Percentiles rank a stretch among this genome's conserved stretches.
phyloP scores from a whole-genome alignment of 2,888 invertebrate genomes.

The Rhagophthalmus giganteus region DNA sequence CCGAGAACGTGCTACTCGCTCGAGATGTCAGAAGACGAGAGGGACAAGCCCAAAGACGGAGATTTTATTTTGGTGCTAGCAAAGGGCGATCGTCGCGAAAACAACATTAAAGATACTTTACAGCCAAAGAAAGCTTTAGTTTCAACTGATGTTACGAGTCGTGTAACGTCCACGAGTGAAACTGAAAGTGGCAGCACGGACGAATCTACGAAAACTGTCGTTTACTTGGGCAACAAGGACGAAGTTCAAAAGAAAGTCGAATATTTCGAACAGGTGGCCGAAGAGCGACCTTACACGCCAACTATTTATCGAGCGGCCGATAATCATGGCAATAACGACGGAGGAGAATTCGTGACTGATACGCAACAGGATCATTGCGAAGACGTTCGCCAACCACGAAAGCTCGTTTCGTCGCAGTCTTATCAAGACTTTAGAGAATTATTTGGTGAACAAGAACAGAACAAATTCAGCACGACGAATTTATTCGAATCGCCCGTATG shows the following conservation, averaged over 20 bases:
- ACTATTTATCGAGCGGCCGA: constrained; percentile 56
- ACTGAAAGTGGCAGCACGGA: constrained; percentile 75
- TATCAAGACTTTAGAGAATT: constrained; percentile 77
- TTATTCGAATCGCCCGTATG: background rate
- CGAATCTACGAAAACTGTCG: constrained; percentile 70
- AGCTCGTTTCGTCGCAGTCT: constrained; percentile 64
- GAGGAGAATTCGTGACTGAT: constrained; percentile 48
- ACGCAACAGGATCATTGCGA: constrained; percentile 35
- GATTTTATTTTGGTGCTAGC: constrained; percentile 56
- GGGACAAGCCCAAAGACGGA: constrained; percentile 41
- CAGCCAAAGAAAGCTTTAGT: constrained; percentile 50
- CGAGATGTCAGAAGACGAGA: constrained; percentile 53
- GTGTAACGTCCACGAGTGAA: constrained; percentile 64
- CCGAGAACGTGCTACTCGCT: constrained; percentile 58
- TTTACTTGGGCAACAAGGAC: constrained; percentile 63
- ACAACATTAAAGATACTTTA: constrained; percentile 40
- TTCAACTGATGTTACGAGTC: constrained; percentile 49
- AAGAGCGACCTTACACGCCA: constrained; percentile 56
- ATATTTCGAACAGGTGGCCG: constrained; percentile 74
- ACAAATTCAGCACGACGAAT: constrained; percentile 49
- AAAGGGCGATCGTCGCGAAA: constrained; percentile 34
- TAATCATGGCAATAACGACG: constrained; percentile 45
- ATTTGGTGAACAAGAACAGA: constrained; percentile 74
- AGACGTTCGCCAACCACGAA: constrained; percentile 34
- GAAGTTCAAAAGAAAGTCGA: constrained; percentile 75